phyloP scores from a whole-genome alignment of 2,888 invertebrate species.

The Norana najaformis region DNA sequence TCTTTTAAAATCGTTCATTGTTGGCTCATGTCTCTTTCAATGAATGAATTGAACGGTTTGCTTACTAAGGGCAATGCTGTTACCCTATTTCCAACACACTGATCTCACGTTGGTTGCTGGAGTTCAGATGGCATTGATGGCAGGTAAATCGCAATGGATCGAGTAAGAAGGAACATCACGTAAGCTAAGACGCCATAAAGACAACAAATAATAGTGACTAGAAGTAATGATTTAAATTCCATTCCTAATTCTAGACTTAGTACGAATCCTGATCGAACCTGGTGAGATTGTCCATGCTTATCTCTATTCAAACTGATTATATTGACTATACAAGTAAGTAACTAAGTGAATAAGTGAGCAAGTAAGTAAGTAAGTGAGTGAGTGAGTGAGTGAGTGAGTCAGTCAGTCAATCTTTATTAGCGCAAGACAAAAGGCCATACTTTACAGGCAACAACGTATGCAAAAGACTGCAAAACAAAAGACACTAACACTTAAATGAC shows the following conservation, averaged over 20 bases:
- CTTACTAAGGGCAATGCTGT: not conserved
- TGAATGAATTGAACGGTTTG: not conserved
- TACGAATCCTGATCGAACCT: too few relatives aligned
- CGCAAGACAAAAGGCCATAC: not conserved
- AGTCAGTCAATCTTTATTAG: not conserved
- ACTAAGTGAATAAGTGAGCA: not conserved
- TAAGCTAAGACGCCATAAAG: not conserved
- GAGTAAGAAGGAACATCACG: not conserved
- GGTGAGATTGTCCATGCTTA: not conserved
- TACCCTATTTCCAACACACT: not conserved
- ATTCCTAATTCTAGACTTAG: too few relatives aligned
- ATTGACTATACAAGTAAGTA: not conserved
- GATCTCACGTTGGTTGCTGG: not conserved
- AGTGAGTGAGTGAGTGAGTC: not conserved
- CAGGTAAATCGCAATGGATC: constrained; percentile 13
- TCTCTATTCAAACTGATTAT: not conserved
- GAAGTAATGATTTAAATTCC: too few relatives aligned
- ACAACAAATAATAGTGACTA: too few relatives aligned
- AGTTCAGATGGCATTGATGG: not conserved
- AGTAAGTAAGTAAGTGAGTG: not conserved
- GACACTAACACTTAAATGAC: not conserved
- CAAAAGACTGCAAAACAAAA: not conserved
- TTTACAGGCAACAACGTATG: not conserved
- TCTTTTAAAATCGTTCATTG: not conserved
- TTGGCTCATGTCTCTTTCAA: not conserved